Conservation (phyloP, 2,888 invertebrate genomes). For the Cosmopolites sordidus region DNA sequence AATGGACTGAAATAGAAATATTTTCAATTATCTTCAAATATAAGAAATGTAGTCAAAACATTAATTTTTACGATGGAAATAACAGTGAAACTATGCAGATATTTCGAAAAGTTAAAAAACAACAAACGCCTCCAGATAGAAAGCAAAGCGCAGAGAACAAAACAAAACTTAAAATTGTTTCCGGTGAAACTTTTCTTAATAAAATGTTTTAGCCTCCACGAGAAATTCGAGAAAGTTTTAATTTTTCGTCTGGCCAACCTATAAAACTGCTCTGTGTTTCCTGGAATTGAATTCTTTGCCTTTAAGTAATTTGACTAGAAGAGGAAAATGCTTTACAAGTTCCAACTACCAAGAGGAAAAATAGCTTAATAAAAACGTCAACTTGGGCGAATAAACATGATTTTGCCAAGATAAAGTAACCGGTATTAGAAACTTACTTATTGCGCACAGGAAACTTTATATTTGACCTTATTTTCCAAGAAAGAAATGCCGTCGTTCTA, state of each 20-base stretch:
- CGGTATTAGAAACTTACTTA: too few species aligned
- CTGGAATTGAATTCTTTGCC: constrained; percentile 12
- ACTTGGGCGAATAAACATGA: neutral
- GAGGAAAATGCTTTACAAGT: neutral
- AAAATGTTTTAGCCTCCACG: constrained; percentile 3
- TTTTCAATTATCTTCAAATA: too few species aligned
- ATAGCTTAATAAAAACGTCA: constrained; percentile 1
- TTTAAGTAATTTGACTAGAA: constrained; percentile 9
- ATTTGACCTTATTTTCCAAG: too few species aligned
- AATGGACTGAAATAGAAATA: too few species aligned
- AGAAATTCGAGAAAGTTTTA: constrained; percentile 14
- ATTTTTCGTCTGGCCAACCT: constrained; percentile 12
- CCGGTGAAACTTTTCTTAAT: constrained; percentile 6
- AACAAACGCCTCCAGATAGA: constrained; percentile 1
- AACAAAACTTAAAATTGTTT: constrained; percentile 15
- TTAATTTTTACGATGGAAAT: too few species aligned
- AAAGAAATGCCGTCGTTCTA: too few species aligned
- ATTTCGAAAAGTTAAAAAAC: neutral
- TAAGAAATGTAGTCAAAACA: too few species aligned
- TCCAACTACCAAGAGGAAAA: neutral
- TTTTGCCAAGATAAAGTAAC: too few species aligned
- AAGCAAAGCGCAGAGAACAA: neutral
- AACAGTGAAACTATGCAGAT: neutral
- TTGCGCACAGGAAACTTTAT: too few species aligned
- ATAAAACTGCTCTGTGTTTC: constrained; percentile 15